Conservation (phyloP, 2,113 vertebrate genomes). For the Mormyrus iriodes region DNA sequence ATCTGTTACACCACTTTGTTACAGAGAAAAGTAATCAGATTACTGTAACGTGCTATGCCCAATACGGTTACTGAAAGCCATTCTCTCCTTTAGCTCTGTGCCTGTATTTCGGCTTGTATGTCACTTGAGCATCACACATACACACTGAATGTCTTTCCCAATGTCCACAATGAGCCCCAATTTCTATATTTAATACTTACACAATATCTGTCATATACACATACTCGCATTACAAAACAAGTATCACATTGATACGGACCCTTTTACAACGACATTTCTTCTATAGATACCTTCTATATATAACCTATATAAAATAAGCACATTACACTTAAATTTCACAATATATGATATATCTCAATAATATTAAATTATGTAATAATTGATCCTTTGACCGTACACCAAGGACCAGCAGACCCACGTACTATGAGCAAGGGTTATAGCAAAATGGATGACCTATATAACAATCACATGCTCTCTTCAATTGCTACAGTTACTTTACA, state of each 20-base stretch:
- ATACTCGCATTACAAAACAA: not conserved
- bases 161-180: not conserved
- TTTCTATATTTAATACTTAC: not conserved
- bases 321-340: not conserved
- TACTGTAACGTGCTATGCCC: not conserved
- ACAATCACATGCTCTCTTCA: not conserved
- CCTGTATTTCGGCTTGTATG: not conserved
- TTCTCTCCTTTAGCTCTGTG: not conserved
- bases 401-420: not conserved
- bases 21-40: not conserved
- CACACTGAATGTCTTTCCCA: not conserved
- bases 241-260: not conserved
- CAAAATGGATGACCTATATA: not conserved
- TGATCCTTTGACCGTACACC: not conserved
- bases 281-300: not conserved
- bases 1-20: not conserved
- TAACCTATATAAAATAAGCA: not conserved
- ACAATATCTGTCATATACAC: not conserved
- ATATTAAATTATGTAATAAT: not conserved
- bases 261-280: not conserved
- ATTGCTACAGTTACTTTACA: not conserved
- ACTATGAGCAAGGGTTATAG: not conserved
- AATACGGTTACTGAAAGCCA: not conserved
- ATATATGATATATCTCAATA: not conserved
- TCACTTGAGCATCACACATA: not conserved